These are phyloP conservation scores for Peromyscus aztecus DNA, from an alignment of 2,797 vertebrate genomes.

Conservation along the genomic window DNA sequence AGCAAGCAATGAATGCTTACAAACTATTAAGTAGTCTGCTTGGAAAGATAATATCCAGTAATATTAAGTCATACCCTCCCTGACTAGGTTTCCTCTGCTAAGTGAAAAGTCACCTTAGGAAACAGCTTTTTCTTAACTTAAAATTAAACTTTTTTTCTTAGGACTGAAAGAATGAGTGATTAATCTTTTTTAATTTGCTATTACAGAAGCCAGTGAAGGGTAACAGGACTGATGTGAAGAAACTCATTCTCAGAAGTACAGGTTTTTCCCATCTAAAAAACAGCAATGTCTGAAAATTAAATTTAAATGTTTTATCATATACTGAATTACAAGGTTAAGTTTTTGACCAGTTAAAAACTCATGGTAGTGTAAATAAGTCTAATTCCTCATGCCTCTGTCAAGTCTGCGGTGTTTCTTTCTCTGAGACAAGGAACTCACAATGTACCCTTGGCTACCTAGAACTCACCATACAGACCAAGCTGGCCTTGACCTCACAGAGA, in stretches of 20 bases:
- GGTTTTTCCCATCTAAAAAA: conserved; percentile 40
- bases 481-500: not conserved
- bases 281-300: conserved; percentile 23
- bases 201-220: conserved; percentile 24
- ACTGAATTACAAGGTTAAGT: not conserved
- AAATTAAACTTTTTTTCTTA: conserved; percentile 68
- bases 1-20: conserved; percentile 50
- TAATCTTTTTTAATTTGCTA: conserved; percentile 55
- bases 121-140: conserved; percentile 59
- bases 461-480: not conserved
- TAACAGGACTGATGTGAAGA: conserved; percentile 43
- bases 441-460: not conserved
- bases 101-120: conserved; percentile 57
- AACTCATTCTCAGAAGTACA: not conserved
- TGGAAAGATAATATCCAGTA: conserved; percentile 45
- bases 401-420: not conserved
- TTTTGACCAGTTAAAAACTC: conserved; percentile 40
- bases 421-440: not conserved
- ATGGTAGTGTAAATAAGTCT: not conserved
- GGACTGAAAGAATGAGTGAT: not conserved
- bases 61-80: conserved; percentile 57
- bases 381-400: not conserved
- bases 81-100: not conserved
- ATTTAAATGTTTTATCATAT: not conserved
- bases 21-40: conserved; percentile 34